Percentiles rank a stretch among this genome's conserved stretches.
phyloP scores from a whole-genome alignment of 2,797 vertebrate species.

The Oophaga sylvatica region DNA sequence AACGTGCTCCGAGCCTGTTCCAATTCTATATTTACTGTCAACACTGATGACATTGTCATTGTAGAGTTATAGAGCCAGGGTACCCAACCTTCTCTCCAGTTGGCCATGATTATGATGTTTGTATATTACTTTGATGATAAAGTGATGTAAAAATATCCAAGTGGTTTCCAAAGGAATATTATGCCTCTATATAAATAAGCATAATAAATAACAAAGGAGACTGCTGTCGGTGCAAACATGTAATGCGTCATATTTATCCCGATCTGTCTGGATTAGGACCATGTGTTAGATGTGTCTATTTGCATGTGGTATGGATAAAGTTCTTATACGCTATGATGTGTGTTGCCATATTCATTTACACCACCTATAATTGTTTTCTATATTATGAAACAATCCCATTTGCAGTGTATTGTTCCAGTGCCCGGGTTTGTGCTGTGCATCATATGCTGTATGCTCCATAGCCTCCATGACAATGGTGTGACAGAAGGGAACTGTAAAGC shows the following conservation, averaged over 20 bases:
- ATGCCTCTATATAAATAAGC: too few species aligned
- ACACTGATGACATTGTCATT: constrained; percentile 18
- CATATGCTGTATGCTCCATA: constrained; percentile 3
- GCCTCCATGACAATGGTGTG: constrained; percentile 27
- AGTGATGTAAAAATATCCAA: not conserved
- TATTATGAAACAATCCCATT: not conserved
- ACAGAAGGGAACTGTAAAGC: not conserved
- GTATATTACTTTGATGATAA: not conserved
- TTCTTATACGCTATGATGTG: not conserved
- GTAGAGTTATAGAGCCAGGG: not conserved
- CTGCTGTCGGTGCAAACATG: not conserved
- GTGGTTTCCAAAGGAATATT: not conserved
- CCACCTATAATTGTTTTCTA: not conserved
- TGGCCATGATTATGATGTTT: not conserved
- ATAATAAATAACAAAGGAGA: not conserved
- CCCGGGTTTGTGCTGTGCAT: not conserved
- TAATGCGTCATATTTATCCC: not conserved
- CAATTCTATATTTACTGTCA: not conserved
- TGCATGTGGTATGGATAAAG: not conserved
- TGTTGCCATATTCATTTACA: constrained; percentile 8
- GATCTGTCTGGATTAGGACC: not conserved
- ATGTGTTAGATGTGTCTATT: not conserved
- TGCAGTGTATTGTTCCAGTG: not conserved
- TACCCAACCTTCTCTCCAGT: not conserved
- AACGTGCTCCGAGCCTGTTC: too few species aligned